Conservation (phyloP, 1,140 invertebrate genomes). For the Cecropterus lyciades region DNA sequence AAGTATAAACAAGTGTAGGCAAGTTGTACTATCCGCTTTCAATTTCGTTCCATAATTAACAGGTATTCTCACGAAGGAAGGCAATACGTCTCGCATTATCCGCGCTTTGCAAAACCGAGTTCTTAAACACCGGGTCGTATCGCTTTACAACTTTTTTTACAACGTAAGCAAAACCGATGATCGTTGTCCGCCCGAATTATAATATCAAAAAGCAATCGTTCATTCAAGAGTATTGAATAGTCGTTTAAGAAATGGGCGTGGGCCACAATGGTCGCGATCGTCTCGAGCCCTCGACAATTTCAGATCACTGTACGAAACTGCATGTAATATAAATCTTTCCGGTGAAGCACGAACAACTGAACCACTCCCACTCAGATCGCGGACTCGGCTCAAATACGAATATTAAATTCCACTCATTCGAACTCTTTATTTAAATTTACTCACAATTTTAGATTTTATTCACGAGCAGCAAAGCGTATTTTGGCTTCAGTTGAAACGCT, state of each 20-base stretch:
- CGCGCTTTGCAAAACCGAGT: constrained; percentile 47
- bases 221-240: constrained; percentile 83
- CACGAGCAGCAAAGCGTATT: constrained; percentile 53
- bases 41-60: constrained; percentile 42
- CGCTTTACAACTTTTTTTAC: constrained; percentile 74
- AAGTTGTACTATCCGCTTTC: constrained; percentile 20
- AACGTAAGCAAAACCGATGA: constrained; percentile 62
- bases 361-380: constrained; percentile 76
- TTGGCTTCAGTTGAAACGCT: constrained; percentile 28
- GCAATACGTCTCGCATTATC: constrained; percentile 52
- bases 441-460: constrained; percentile 71
- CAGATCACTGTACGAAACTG: constrained; percentile 80
- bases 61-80: constrained; percentile 46
- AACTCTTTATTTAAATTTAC: constrained; percentile 77
- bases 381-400: constrained; percentile 72
- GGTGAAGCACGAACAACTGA: constrained; percentile 75
- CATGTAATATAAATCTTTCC: constrained; percentile 84
- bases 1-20: constrained; percentile 5
- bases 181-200: constrained; percentile 73
- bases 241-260: constrained; percentile 77
- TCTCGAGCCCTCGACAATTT: constrained; percentile 71
- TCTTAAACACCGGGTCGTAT: constrained; percentile 59
- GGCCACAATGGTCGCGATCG: constrained; percentile 63
- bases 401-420: constrained; percentile 80
- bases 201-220: constrained; percentile 80